Evolutionary conservation across 2,888 invertebrate genomes (phyloP), one percentile per base, ranked within the genome.

Genomic region (Notocelia uddmanniana): DNA sequence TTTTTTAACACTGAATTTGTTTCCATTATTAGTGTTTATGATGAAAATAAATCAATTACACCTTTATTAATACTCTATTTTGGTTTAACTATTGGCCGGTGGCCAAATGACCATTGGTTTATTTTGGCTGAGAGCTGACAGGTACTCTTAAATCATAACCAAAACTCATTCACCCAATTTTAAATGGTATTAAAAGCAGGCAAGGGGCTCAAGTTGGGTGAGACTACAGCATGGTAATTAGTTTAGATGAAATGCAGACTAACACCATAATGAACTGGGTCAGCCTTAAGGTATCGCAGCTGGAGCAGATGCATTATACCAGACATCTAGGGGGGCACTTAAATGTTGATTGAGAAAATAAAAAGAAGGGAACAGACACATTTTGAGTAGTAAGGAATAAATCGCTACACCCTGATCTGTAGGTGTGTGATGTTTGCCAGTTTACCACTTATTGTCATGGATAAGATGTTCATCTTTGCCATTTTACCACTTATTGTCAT

Each of bases 101-200:
- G 8, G 54, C 66, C 71, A 71, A 66, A 70, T 58, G 52, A 60
- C 23, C 21, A 59, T 66, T 31, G 54, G 71, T 71, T 71, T 48
- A 71, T 67, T 71, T 60, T 54, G 41, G 58, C 50, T 52, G 58
- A 63, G 18, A 52, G 26, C 37, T 11, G 41, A 41, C 66, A 59
- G 64, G 41, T 59, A 66, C 48, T 37, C 26, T 50, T 57, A 63
- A 63, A 70, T 64, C 52, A 50, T 58, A 59, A 50, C 18, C 19
- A 23, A 54, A 54, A 66, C 41, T 66, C 66, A 66, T 55, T 66
- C 55, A 57, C 66, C 55, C 19, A 66, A 45, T 66, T 55, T 37
- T 23, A 55, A 66, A 55, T 55, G 23, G n/a, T 37, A 54, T 54
- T 64, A 37, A 64, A 64, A 23, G n/a, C 21, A 37, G 34, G 52